Base-by-base conservation (phyloP, 2,888 invertebrate species). In the Andrena camellia region DNA sequence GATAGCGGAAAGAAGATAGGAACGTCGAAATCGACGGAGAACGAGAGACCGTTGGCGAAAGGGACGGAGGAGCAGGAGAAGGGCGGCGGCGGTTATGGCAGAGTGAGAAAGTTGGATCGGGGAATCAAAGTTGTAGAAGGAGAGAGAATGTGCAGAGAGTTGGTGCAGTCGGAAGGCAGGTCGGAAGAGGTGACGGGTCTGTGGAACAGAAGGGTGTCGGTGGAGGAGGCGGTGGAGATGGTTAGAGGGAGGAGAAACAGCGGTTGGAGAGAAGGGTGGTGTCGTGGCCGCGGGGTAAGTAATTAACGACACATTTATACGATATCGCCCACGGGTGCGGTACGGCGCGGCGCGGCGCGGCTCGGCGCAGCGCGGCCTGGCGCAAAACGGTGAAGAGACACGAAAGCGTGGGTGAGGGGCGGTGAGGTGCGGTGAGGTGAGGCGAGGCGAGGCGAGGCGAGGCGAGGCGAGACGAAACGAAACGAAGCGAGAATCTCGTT, bases 301-400 rank as follows among this genome's bases (percentile, higher is more conserved):
- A 93, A 93, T 93, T 93, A 93, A 93, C 93, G 93, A 91, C 93
- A 92, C 92, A 91, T 93, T 93, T 93, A 92, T 93, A 92, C 93
- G 91, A 93, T 93, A 93, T 93, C 92, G 93, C 89, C 88, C 78
- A 86, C 85, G 85, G 88, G 78, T 79, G 81, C 89, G 85, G 83
- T 69, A 81, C 70, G 81, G 78, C 70, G 83, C 59, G 68, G 62
- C 6, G 54, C 48, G 57, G 77, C 26, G 23, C 54, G 54, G 42
- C 31, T 31, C 8, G 82, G 69, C 59, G 69, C 59, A 63, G 67
- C 35, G 83, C 63, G 68, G 70, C 63, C 68, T 83, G 78, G 78
- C 87, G 87, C 86, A 68, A 59, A 73, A 54, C 71, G 85, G 57
- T 35, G 57, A 66, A 20, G 57, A 48, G 73, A 54, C 54, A 66